A percentile compares a stretch with the other conserved stretches of the same genome.
Conservation (phyloP, 2,888 invertebrate species). For the Chymomyza procnemis region DNA sequence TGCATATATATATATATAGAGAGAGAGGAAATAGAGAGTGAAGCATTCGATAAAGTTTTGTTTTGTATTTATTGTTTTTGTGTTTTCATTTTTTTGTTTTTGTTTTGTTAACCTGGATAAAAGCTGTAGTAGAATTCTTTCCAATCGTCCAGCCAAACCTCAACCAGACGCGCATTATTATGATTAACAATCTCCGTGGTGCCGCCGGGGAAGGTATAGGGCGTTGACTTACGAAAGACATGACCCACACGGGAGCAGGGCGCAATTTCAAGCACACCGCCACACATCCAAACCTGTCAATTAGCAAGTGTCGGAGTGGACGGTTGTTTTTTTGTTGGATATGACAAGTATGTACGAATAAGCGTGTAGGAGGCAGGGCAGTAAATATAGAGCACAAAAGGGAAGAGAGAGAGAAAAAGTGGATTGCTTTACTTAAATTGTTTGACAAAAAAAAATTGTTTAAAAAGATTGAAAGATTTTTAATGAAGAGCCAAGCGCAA, state of each 20-base stretch:
- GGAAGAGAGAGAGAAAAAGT: conserved; percentile 45
- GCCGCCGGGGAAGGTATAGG: conserved; percentile 99
- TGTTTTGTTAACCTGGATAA: conserved; percentile 91
- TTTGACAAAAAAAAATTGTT: conserved; percentile 11
- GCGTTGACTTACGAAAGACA: conserved; percentile 98
- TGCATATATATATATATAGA: conserved; percentile 34
- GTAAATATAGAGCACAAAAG: conserved; percentile 30
- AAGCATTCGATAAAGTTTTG: conserved; percentile 46
- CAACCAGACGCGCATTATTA: conserved; percentile 98
- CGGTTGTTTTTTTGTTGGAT: conserved; percentile 11
- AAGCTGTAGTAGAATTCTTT: conserved; percentile 99
- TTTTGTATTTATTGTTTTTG: conserved; percentile 12
- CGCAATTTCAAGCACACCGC: conserved; percentile 94
- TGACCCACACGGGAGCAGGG: conserved; percentile 97
- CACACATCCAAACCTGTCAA: conserved; percentile 96
- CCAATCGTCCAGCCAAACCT: conserved; percentile 99
- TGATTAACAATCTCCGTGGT: conserved; percentile 98
- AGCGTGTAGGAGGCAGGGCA: conserved; percentile 39
- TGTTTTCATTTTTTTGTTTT: conserved; percentile 30
- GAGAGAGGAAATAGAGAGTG: conserved; percentile 39
- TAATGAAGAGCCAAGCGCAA: conserved; percentile 57
- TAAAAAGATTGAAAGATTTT: conserved; percentile 24
- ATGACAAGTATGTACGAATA: conserved; percentile 7
- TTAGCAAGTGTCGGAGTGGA: conserved; percentile 47
- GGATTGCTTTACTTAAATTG: conserved; percentile 7